phyloP scores from a whole-genome alignment of 1,140 invertebrate genomes.

The Papilio machaon region DNA sequence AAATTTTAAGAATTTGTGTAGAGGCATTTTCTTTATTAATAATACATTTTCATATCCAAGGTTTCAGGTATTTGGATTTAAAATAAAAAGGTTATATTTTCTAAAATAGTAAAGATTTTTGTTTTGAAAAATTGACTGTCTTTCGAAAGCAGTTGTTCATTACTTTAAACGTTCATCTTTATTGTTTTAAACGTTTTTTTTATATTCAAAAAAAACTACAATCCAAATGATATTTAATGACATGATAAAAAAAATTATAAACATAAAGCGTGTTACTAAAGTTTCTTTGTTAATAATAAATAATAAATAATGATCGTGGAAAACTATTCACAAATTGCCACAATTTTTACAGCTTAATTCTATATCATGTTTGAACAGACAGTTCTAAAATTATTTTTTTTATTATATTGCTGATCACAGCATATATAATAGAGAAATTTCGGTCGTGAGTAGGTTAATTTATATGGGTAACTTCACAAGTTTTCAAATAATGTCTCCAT shows the following conservation, averaged over 20 bases:
- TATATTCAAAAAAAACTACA: too few relatives aligned
- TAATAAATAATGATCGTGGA: neutral
- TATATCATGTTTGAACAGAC: neutral
- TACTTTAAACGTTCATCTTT: neutral
- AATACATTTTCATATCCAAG: neutral
- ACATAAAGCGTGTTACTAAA: too few relatives aligned
- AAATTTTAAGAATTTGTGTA: constrained; percentile 15
- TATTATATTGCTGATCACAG: neutral
- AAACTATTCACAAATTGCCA: neutral
- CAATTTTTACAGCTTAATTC: neutral
- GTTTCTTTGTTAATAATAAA: neutral
- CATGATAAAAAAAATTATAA: too few relatives aligned
- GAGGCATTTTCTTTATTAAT: neutral
- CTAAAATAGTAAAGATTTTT: neutral
- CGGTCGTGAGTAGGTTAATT: constrained; percentile 31
- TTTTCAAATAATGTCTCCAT: constrained; percentile 40
- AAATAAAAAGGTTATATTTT: neutral
- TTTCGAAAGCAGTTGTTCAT: neutral
- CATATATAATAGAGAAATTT: constrained; percentile 31
- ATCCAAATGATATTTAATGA: too few relatives aligned
- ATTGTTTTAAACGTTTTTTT: too few relatives aligned
- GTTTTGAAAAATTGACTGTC: neutral
- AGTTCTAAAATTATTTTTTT: neutral
- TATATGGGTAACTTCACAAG: constrained; percentile 33
- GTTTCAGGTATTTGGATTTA: neutral